phyloP scores from a whole-genome alignment of 2,797 vertebrate genomes.

The Onychomys leucogaster region DNA sequence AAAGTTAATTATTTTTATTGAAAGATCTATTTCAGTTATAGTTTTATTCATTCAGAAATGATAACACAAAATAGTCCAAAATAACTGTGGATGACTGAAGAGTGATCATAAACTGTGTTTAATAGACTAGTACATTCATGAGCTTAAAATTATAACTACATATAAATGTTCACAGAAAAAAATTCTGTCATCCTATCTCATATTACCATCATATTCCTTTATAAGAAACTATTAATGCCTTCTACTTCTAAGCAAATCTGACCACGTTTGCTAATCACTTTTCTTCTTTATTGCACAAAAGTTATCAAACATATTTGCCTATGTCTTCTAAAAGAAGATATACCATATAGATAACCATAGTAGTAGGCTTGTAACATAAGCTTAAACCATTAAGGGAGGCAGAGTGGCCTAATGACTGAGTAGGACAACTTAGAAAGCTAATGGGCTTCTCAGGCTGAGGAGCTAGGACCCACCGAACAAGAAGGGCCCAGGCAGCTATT shows the following conservation, averaged over 20 bases:
- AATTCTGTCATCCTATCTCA: not conserved
- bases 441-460: not conserved
- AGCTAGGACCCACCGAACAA: not conserved
- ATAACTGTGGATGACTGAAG: not conserved
- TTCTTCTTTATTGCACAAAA: not conserved
- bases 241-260: not conserved
- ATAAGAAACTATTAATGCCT: not conserved
- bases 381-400: not conserved
- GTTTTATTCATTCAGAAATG: slow-evolving; percentile 8
- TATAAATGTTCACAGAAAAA: not conserved
- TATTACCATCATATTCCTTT: not conserved
- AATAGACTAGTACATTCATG: not conserved
- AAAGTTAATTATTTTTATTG: not conserved
- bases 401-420: too few species aligned
- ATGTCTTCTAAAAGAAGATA: not conserved
- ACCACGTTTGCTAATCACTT: not conserved
- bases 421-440: not conserved
- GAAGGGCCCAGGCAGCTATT: not conserved
- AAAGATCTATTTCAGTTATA: not conserved
- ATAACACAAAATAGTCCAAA: not conserved
- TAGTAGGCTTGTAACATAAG: not conserved
- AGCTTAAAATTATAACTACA: not conserved
- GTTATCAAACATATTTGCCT: not conserved
- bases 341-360: not conserved
- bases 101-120: slow-evolving; percentile 1